phyloP scores from a whole-genome alignment of 2,888 invertebrate species.

The Beris morrisii region DNA sequence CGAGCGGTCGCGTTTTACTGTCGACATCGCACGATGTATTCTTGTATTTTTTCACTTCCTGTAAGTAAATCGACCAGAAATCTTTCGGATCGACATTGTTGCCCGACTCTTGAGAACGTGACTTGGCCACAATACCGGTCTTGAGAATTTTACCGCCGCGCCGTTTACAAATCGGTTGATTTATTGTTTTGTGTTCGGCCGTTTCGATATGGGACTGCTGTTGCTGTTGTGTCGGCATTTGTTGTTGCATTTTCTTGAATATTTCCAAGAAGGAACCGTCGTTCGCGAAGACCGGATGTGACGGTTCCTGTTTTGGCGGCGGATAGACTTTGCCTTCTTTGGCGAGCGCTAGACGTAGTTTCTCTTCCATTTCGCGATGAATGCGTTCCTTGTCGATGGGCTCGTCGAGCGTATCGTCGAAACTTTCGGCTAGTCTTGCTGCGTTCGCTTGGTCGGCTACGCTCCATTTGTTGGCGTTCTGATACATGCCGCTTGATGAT shows the following conservation, averaged over 20 bases:
- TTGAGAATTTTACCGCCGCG: slow-evolving; percentile 84
- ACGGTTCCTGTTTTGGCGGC: slow-evolving; percentile 65
- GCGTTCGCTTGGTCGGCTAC: slow-evolving; percentile 23
- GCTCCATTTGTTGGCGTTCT: slow-evolving; percentile 38
- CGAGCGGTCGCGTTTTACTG: slow-evolving; percentile 84
- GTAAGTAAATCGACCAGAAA: slow-evolving; percentile 92
- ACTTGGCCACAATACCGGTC: slow-evolving; percentile 87
- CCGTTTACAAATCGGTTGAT: slow-evolving; percentile 68
- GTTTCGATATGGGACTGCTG: slow-evolving; percentile 1
- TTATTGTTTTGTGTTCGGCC: slow-evolving; percentile 34
- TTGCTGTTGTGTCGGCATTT: slow-evolving; percentile 57
- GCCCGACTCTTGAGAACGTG: slow-evolving; percentile 64
- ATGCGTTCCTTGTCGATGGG: slow-evolving; percentile 55
- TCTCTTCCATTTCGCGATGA: slow-evolving; percentile 55
- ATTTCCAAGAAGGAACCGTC: slow-evolving; percentile 90
- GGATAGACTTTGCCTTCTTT: slow-evolving; percentile 57
- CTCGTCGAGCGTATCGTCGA: slow-evolving; percentile 43
- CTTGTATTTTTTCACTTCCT: slow-evolving; percentile 90
- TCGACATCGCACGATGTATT: slow-evolving; percentile 92
- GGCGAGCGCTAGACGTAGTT: slow-evolving; percentile 52
- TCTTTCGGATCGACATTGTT: slow-evolving; percentile 67
- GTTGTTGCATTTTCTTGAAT: slow-evolving; percentile 86
- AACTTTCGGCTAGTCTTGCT: no score
- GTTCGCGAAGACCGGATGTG: slow-evolving; percentile 61
- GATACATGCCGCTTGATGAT: slow-evolving; percentile 36